phyloP scores from a whole-genome alignment of 2,797 vertebrate species.

The Morus bassanus region DNA sequence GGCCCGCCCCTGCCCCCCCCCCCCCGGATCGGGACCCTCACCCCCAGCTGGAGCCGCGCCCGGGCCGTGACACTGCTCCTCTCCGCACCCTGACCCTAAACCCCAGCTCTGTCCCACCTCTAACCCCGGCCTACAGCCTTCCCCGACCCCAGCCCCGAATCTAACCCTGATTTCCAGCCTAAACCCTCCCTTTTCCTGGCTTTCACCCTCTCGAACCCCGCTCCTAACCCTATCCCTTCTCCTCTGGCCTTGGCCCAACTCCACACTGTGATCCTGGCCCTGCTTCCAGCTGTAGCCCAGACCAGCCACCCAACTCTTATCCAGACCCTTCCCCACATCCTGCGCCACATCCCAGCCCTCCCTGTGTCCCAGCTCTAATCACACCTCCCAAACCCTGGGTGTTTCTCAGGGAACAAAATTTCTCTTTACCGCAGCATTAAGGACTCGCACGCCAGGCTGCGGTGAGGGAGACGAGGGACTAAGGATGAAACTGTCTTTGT shows the following conservation, averaged over 20 bases:
- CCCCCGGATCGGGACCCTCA: too few species aligned
- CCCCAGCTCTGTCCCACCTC: too few species aligned
- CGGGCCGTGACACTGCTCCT: too few species aligned
- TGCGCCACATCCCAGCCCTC: not conserved
- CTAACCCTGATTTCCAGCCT: not conserved
- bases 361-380: too few species aligned
- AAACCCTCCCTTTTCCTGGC: not conserved
- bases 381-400: accelerated
- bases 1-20: too few species aligned
- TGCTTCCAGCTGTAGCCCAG: too few species aligned
- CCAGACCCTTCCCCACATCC: too few species aligned
- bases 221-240: not conserved
- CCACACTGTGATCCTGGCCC: too few species aligned
- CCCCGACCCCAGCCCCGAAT: not conserved
- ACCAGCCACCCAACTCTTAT: not conserved
- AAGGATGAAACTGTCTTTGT: too few species aligned
- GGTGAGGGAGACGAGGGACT: not conserved
- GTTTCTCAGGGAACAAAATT: not conserved
- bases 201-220: not conserved
- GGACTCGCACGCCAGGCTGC: not conserved
- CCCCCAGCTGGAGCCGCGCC: not conserved
- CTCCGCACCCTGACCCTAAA: too few species aligned
- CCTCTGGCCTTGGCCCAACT: too few species aligned
- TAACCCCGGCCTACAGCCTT: too few species aligned
- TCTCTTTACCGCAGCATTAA: not conserved